These are phyloP conservation scores for Caenorhabditis afra DNA, from an alignment of 2,888 invertebrate genomes.

Conservation along the genomic window DNA sequence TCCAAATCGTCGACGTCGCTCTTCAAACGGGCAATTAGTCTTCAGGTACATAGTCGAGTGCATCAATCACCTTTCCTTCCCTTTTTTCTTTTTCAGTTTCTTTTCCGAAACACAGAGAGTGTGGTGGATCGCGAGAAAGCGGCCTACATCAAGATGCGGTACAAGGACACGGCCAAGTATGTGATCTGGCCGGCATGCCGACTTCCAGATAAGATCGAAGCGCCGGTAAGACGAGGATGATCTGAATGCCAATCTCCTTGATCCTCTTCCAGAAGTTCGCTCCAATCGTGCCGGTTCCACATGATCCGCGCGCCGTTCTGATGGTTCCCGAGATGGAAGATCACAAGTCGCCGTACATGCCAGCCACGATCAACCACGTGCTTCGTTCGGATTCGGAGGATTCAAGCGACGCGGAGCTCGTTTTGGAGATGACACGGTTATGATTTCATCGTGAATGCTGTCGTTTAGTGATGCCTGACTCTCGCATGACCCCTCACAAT, in stretches of 20 bases:
- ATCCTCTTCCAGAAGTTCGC: conserved; percentile 45
- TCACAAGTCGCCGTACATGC: conserved; percentile 66
- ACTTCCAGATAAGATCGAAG: conserved; percentile 53
- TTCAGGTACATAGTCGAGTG: conserved; percentile 53
- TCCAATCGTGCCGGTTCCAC: conserved; percentile 30
- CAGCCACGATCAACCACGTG: conserved; percentile 68
- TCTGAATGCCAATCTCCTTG: no score
- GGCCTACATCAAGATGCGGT: conserved; percentile 68
- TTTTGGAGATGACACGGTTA: conserved; percentile 68
- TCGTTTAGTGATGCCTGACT: conserved; percentile 7
- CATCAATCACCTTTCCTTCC: background rate
- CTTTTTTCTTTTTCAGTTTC: conserved; percentile 58
- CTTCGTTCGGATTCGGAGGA: conserved; percentile 72
- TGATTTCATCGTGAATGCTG: conserved; percentile 37
- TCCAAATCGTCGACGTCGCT: conserved; percentile 51
- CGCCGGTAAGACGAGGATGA: conserved; percentile 20
- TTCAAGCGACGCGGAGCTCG: conserved; percentile 69
- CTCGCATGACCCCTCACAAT: conserved; percentile 22
- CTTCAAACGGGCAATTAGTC: conserved; percentile 58
- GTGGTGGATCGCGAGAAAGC: conserved; percentile 56
- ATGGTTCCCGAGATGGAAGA: conserved; percentile 69
- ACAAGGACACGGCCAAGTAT: conserved; percentile 69
- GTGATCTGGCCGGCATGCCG: conserved; percentile 70
- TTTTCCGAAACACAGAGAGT: conserved; percentile 55
- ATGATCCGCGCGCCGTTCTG: conserved; percentile 61